Conservation (phyloP, 2,113 vertebrate species). For the Vulpes ferrilata region DNA sequence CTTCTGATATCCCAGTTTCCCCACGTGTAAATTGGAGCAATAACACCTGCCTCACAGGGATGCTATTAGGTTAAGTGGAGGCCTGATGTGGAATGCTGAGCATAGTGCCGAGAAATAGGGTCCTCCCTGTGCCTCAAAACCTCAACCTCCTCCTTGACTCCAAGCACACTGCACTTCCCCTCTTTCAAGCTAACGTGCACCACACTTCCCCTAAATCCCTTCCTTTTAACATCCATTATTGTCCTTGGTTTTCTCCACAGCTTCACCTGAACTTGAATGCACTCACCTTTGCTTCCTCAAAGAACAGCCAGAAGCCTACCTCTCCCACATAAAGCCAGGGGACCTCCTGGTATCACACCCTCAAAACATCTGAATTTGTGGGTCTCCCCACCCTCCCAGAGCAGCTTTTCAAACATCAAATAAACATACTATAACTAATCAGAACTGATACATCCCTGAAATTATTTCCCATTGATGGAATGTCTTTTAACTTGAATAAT, state of each 20-base stretch:
- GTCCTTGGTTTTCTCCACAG: not conserved
- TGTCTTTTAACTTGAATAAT: constrained; percentile 31
- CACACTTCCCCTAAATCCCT: not conserved
- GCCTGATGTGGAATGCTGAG: not conserved
- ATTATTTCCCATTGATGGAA: not conserved
- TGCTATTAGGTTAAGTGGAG: not conserved
- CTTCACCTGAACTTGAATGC: not conserved
- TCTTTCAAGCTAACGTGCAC: not conserved
- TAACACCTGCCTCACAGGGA: fast-evolving
- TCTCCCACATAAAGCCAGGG: not conserved
- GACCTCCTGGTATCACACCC: not conserved
- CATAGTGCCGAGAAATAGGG: not conserved
- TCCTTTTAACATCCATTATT: not conserved
- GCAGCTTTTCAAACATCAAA: not conserved
- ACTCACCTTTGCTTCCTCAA: not conserved
- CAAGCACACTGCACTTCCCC: not conserved
- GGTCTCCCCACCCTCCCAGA: not conserved
- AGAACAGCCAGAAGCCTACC: not conserved
- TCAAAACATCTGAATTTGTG: not conserved
- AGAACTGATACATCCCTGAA: not conserved
- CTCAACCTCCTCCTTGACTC: not conserved
- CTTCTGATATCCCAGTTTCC: not conserved
- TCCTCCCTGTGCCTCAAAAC: not conserved
- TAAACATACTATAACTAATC: not conserved
- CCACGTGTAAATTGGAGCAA: not conserved